Percentiles rank a stretch among this genome's conserved stretches.
These are phyloP conservation scores for Fukomys damarensis DNA, from an alignment of 2,113 vertebrate genomes.

Conservation along the genomic window DNA sequence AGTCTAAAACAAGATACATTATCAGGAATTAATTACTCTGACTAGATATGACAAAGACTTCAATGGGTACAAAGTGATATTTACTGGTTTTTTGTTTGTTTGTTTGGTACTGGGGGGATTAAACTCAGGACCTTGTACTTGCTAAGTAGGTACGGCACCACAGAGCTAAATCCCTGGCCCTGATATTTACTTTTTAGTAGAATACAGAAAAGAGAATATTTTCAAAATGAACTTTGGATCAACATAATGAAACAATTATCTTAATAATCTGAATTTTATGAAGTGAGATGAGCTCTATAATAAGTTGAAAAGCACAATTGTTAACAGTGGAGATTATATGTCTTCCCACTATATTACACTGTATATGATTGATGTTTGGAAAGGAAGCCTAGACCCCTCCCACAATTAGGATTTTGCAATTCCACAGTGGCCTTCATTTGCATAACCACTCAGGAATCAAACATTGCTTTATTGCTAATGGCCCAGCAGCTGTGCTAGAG, in stretches of 20 bases:
- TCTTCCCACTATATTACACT: not conserved
- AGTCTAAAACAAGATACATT: conserved; percentile 51
- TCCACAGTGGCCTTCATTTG: not conserved
- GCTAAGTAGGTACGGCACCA: too few relatives aligned
- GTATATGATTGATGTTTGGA: conserved; percentile 3
- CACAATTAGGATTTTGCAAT: not conserved
- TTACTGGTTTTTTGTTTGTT: conserved; percentile 28
- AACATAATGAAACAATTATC: not conserved
- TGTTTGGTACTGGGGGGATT: too few relatives aligned
- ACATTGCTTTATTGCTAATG: not conserved
- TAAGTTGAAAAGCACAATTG: not conserved
- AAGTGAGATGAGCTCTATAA: conserved; percentile 9
- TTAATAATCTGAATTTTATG: conserved; percentile 10
- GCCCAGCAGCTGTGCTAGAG: not conserved
- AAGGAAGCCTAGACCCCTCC: not conserved
- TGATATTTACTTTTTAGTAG: not conserved
- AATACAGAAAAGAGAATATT: conserved; percentile 13
- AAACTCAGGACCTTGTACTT: too few relatives aligned
- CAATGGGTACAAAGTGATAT: not conserved
- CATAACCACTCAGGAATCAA: not conserved
- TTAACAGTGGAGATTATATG: not conserved
- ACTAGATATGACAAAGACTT: not conserved
- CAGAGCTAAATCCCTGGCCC: too few relatives aligned
- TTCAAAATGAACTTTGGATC: conserved; percentile 4
- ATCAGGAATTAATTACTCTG: conserved; percentile 6